Percentiles rank a stretch among this genome's conserved stretches.
These are phyloP conservation scores for Lateolabrax maculatus DNA, from an alignment of 2,797 vertebrate genomes.

Conservation along the genomic window DNA sequence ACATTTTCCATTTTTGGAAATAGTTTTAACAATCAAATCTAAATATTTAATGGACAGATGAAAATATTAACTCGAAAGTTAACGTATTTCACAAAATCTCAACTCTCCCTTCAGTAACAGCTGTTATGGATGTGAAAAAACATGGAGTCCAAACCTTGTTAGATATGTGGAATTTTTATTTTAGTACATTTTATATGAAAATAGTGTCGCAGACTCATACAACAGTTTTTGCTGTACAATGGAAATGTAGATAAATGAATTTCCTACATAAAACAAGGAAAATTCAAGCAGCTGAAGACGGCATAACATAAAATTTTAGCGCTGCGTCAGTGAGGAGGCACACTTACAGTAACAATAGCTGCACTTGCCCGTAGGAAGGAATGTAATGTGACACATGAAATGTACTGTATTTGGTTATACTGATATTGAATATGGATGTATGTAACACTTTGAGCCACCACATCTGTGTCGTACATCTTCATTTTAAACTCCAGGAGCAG, in stretches of 20 bases:
- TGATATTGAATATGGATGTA: slow-evolving; percentile 21
- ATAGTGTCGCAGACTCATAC: slow-evolving; percentile 80
- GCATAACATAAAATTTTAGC: slow-evolving; percentile 39
- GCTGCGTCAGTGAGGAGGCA: slow-evolving; percentile 44
- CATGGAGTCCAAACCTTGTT: slow-evolving; percentile 17
- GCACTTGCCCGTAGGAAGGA: slow-evolving; percentile 61
- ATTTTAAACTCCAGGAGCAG: background rate
- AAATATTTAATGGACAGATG: too few relatives aligned
- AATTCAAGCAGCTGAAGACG: slow-evolving; percentile 54
- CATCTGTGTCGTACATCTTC: background rate
- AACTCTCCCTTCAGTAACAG: too few relatives aligned
- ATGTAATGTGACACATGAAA: slow-evolving; percentile 40
- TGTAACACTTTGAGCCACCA: slow-evolving; percentile 8
- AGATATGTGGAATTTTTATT: slow-evolving; percentile 80
- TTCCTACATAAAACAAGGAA: slow-evolving; percentile 49
- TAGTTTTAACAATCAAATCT: too few relatives aligned
- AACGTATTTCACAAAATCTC: too few relatives aligned
- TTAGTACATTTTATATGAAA: slow-evolving; percentile 83
- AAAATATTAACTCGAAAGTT: too few relatives aligned
- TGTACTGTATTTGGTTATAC: slow-evolving; percentile 22
- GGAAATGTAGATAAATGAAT: slow-evolving; percentile 49
- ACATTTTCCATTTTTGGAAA: background rate
- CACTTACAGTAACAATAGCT: slow-evolving; percentile 28
- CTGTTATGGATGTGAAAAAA: background rate
- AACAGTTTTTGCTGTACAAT: slow-evolving; percentile 79